Conservation (phyloP, 2,113 vertebrate species). For the Tachuris rubrigastra region DNA sequence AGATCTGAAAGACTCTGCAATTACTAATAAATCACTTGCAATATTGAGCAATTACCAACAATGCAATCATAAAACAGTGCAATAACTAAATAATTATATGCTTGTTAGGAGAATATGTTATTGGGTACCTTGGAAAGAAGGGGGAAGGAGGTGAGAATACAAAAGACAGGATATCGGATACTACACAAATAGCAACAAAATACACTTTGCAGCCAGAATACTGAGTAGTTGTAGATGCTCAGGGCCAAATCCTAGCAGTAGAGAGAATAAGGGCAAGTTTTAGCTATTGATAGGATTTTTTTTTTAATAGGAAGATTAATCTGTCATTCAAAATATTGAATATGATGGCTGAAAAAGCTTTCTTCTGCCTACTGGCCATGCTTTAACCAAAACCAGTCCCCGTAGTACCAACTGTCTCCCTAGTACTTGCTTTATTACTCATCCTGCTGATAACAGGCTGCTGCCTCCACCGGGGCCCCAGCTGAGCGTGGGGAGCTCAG, state of each 20-base stretch:
- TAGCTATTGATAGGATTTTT: background rate
- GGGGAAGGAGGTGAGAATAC: background rate
- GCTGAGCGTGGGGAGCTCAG: background rate
- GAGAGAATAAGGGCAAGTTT: background rate
- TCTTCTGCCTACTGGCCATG: background rate
- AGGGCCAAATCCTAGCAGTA: background rate
- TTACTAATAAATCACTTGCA: constrained; percentile 57
- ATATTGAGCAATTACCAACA: constrained; percentile 58
- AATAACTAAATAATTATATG: constrained; percentile 53
- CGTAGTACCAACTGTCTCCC: background rate
- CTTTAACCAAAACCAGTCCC: background rate
- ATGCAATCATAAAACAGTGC: constrained; percentile 37
- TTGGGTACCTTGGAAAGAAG: constrained; percentile 6
- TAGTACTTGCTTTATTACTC: background rate
- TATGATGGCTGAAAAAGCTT: background rate
- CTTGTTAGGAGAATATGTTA: constrained; percentile 20
- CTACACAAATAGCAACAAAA: constrained; percentile 6
- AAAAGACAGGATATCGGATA: constrained; percentile 38
- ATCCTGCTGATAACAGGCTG: background rate
- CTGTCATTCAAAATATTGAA: background rate
- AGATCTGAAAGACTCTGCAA: constrained; percentile 38
- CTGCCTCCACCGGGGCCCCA: background rate
- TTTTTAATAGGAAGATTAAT: background rate
- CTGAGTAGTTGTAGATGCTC: background rate
- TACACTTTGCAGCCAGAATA: background rate